Conservation (phyloP, 2,113 vertebrate species). For the Antechinus flavipes region DNA sequence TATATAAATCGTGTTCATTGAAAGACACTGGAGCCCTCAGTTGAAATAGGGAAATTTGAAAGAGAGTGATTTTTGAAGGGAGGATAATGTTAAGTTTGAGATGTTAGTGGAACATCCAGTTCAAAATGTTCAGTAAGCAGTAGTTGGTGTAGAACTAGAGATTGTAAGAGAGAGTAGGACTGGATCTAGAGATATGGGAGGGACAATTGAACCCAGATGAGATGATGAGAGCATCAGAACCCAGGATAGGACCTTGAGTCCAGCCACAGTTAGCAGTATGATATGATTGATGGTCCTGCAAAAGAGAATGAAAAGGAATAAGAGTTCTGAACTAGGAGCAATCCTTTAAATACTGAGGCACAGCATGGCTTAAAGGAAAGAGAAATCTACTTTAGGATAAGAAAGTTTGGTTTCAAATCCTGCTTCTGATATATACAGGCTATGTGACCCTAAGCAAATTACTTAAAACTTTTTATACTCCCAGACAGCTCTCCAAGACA, state of each 20-base stretch:
- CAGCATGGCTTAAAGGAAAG: not conserved
- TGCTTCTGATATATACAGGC: not conserved
- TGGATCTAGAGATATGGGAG: not conserved
- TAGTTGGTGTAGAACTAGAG: not conserved
- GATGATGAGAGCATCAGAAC: not conserved
- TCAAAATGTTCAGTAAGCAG: not conserved
- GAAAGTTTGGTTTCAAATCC: not conserved
- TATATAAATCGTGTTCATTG: not conserved
- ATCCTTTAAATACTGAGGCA: not conserved
- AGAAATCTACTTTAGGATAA: not conserved
- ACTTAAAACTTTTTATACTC: not conserved
- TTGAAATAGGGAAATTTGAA: not conserved
- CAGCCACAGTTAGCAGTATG: not conserved
- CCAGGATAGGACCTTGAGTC: not conserved
- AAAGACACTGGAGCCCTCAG: not conserved
- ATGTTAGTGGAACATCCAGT: not conserved
- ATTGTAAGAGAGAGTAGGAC: not conserved
- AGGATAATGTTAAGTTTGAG: not conserved
- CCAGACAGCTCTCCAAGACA: not conserved
- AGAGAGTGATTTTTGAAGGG: not conserved
- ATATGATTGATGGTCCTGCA: not conserved
- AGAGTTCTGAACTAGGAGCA: not conserved
- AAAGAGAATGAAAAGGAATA: not conserved
- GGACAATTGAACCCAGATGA: not conserved
- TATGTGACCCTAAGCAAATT: not conserved